Evolutionary conservation across 2,888 invertebrate species (phyloP), one percentile per base, ranked within the genome.

Genomic region (Cheilosia vernalis): DNA sequence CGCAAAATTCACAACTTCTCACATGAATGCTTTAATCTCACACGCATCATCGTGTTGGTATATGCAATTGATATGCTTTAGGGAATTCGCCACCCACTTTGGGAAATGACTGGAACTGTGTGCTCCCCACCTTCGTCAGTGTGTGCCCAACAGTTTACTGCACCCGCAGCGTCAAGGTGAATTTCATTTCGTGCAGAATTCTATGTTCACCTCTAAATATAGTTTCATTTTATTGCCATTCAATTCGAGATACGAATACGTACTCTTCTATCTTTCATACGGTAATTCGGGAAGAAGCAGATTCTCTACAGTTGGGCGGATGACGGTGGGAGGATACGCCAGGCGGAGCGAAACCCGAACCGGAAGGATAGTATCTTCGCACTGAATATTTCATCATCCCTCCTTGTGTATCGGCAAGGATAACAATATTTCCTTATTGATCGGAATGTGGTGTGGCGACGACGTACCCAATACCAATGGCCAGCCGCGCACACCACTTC

Each of bases 11-110:
- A 73, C 51, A 73, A 21, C 60, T 67, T 53, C 37, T 40, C 80
- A 42, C 55, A 67, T 80, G 73, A 80, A 30, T 49, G 73, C 66
- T 61, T 67, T 73, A 53, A 73, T 53, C 42, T 53, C 10, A 42
- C 47, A 80, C 66, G 80, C 73, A 80, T 73, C 79, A 72, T 51
- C 58, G 78, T 72, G 17, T 24, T 2, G 3, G 2, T 27, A 42
- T 44, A 42, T 78, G 78, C 56, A 78, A 69, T 53, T 47, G 27
- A 30, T 63, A 44, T 37, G 55, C 17, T 64, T 30, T 15, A 67
- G 17, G 17, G 47, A 9, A 47, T 19, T 3, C 17, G 17, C 47
- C 47, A 19, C 19, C 47, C 19, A 9, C 17, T 47, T 47, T 37
- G 3, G 13, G 13, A 13, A 37, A 13, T 1, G 37, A 37, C 13